Percentiles rank a stretch among this genome's conserved stretches.
These are phyloP conservation scores for Morinoia aosen DNA, from an alignment of 2,888 invertebrate species.

Conservation along the genomic window DNA sequence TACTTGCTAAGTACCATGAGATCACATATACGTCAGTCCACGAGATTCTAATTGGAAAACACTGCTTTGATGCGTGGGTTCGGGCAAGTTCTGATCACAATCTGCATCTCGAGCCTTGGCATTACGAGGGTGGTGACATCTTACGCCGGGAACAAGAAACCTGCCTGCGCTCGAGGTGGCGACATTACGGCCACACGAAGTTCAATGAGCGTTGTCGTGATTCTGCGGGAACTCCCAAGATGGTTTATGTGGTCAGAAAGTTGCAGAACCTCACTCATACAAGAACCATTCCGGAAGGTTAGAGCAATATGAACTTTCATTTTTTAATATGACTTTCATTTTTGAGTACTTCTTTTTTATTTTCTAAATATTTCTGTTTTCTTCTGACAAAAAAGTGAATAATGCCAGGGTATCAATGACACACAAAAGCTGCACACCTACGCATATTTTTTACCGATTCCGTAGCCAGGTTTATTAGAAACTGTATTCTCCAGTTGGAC, in stretches of 20 bases:
- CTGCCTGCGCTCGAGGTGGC: neutral
- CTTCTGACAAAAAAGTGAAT: too few species aligned
- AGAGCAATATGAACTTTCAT: neutral
- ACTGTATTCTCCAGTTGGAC: neutral
- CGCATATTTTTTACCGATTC: too few species aligned
- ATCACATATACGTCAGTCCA: conserved; percentile 4
- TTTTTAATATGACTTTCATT: neutral
- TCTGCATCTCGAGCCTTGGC: conserved; percentile 36
- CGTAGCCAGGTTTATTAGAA: too few species aligned
- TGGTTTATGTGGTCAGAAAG: neutral
- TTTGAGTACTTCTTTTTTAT: neutral
- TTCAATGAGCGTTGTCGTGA: conserved; percentile 43
- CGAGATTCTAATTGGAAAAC: conserved; percentile 44
- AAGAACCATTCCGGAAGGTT: neutral
- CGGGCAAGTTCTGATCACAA: conserved; percentile 34
- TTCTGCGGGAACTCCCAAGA: conserved; percentile 37
- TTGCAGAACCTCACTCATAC: neutral
- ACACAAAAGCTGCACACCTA: too few species aligned
- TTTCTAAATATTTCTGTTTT: neutral
- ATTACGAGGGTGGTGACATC: conserved; percentile 47
- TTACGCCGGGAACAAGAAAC: conserved; percentile 26
- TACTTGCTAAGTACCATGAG: conserved; percentile 25
- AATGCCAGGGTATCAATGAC: too few species aligned
- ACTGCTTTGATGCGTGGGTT: conserved; percentile 36
- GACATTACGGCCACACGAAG: neutral